A percentile compares a stretch with the other conserved stretches of the same genome.
Evolutionary conservation across 1,140 invertebrate genomes (phyloP).

Genomic region (Piezodorus guildinii): DNA sequence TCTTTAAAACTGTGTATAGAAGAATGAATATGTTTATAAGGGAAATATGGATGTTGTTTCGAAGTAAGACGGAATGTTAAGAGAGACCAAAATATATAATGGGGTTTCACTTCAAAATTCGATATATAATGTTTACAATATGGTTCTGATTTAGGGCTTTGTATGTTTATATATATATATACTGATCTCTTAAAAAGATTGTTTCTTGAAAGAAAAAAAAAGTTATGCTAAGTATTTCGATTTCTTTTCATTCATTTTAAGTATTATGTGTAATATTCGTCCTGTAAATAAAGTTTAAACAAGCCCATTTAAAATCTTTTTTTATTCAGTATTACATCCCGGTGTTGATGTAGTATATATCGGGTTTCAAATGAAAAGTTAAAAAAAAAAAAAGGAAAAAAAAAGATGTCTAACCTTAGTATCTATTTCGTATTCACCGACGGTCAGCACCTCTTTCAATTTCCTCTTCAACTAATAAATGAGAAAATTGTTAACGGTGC

Average conservation of each 20-base stretch:
- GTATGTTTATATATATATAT: slow-evolving; percentile 16
- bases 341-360: slow-evolving; percentile 11
- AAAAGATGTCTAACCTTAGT: not conserved
- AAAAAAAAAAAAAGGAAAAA: not conserved
- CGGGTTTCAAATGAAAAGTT: not conserved
- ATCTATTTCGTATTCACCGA: slow-evolving; percentile 10
- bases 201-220: slow-evolving; percentile 1
- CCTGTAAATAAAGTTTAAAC: slow-evolving; percentile 10
- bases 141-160: slow-evolving; percentile 14
- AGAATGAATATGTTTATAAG: slow-evolving; percentile 8
- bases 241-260: slow-evolving; percentile 5
- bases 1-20: slow-evolving; percentile 15
- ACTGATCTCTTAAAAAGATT: slow-evolving; percentile 7
- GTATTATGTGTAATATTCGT: slow-evolving; percentile 9
- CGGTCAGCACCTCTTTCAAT: slow-evolving; percentile 17
- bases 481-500: slow-evolving; percentile 15
- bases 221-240: not conserved
- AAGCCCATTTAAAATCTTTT: not conserved
- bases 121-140: slow-evolving; percentile 10
- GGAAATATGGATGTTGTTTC: slow-evolving; percentile 4
- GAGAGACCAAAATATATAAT: slow-evolving; percentile 8
- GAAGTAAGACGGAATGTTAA: not conserved
- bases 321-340: slow-evolving; percentile 13
- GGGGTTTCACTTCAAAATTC: slow-evolving; percentile 8
- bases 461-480: slow-evolving; percentile 1